Evolutionary conservation across 1,140 invertebrate genomes (phyloP).

Genomic region (Brachionus angularis): DNA sequence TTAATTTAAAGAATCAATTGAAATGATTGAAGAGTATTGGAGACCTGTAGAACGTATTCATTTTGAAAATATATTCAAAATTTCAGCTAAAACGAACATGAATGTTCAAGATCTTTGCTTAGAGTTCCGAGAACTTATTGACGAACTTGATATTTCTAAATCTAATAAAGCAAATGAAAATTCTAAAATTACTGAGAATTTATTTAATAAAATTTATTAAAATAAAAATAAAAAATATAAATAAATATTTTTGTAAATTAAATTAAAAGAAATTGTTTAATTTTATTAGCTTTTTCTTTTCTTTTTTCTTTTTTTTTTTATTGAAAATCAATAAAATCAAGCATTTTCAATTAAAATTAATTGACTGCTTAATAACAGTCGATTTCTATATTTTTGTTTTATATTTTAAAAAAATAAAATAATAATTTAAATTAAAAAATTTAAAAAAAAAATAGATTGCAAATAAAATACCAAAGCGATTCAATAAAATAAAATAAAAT

Average conservation of each 20-base stretch:
- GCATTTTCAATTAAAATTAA: not conserved
- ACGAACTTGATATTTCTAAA: constrained; percentile 9
- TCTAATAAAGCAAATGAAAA: constrained; percentile 5
- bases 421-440: not conserved
- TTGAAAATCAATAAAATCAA: too few species aligned
- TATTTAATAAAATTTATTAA: too few species aligned
- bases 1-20: not conserved
- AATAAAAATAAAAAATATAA: not conserved
- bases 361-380: constrained; percentile 31
- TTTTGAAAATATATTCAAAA: constrained; percentile 35
- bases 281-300: too few species aligned
- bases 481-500: not conserved
- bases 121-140: constrained; percentile 26
- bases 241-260: constrained; percentile 28
- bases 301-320: too few species aligned
- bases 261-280: constrained; percentile 5
- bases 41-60: not conserved
- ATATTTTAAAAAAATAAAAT: not conserved
- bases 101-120: constrained; percentile 31
- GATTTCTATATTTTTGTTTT: not conserved
- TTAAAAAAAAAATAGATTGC: not conserved
- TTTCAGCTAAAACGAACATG: constrained; percentile 36
- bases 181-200: too few species aligned
- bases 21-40: constrained; percentile 34
- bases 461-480: not conserved